phyloP scores from a whole-genome alignment of 2,797 vertebrate species.

The Melanotaenia nigrans region DNA sequence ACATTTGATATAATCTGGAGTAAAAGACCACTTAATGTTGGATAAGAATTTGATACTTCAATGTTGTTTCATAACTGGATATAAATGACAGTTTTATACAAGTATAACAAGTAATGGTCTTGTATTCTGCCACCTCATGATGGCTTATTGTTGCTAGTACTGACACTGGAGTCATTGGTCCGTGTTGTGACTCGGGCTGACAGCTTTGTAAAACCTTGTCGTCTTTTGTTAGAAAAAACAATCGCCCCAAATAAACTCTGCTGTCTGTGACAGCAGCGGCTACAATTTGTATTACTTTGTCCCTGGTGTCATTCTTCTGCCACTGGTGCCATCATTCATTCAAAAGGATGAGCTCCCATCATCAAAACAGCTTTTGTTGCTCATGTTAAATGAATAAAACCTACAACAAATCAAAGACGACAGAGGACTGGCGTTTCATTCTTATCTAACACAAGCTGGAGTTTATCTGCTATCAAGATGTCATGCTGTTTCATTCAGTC shows the following conservation, averaged over 20 bases:
- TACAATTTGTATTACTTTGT: slow-evolving; percentile 51
- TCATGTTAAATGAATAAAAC: slow-evolving; percentile 30
- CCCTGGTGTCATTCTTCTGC: slow-evolving; percentile 50
- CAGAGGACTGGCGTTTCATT: slow-evolving; percentile 28
- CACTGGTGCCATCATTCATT: slow-evolving; percentile 47
- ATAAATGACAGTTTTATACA: not conserved
- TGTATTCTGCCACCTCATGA: slow-evolving; percentile 6
- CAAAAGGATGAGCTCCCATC: slow-evolving; percentile 45
- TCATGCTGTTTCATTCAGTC: not conserved
- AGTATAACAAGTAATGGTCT: slow-evolving; percentile 10
- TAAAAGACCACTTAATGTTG: not conserved
- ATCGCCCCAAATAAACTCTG: slow-evolving; percentile 49
- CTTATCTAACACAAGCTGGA: slow-evolving; percentile 8
- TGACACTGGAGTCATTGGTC: slow-evolving; percentile 40
- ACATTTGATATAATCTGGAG: not conserved
- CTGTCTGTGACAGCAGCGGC: slow-evolving; percentile 46
- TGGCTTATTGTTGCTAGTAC: slow-evolving; percentile 26
- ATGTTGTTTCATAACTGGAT: slow-evolving; percentile 12
- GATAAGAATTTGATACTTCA: slow-evolving; percentile 9
- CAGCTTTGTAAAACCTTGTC: slow-evolving; percentile 36
- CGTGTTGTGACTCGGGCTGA: slow-evolving; percentile 39
- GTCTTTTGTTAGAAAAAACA: slow-evolving; percentile 44
- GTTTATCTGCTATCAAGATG: slow-evolving; percentile 17
- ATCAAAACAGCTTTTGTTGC: slow-evolving; percentile 7
- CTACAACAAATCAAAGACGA: slow-evolving; percentile 22